A percentile compares a stretch with the other conserved stretches of the same genome.
phyloP scores from a whole-genome alignment of 2,797 vertebrate species.

The Myiotriccus ornatus region DNA sequence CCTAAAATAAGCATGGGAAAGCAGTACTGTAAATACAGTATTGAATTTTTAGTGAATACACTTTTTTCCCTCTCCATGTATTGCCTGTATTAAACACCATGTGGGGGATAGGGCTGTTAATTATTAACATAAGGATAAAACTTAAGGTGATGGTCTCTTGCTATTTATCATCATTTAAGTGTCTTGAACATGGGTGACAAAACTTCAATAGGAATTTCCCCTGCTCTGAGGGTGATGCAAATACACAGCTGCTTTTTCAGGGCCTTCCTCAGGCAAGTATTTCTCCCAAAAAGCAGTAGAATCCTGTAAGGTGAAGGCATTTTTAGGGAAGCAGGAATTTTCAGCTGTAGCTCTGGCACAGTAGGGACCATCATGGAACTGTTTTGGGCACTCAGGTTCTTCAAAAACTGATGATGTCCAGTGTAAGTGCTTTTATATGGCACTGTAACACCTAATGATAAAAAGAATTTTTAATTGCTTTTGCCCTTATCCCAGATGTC shows the following conservation, averaged over 20 bases:
- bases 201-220: not conserved
- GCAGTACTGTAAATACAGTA: conserved; percentile 65
- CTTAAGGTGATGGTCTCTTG: not conserved
- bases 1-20: conserved; percentile 78
- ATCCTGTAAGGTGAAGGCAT: not conserved
- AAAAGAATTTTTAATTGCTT: not conserved
- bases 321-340: not conserved
- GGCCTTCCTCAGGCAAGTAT: not conserved
- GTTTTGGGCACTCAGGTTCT: not conserved
- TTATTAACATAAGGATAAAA: not conserved
- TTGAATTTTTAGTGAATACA: conserved; percentile 36
- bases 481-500: not conserved
- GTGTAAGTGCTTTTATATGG: not conserved
- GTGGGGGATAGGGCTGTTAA: not conserved
- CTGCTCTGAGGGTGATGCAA: not conserved
- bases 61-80: not conserved
- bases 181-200: not conserved
- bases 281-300: not conserved
- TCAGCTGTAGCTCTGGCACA: not conserved
- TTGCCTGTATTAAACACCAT: not conserved
- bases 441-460: not conserved
- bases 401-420: not conserved
- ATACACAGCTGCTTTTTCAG: not conserved
- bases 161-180: not conserved
- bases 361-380: rapidly evolving